Base-by-base conservation (phyloP, 2,888 invertebrate species). In the Halictus quadricinctus region DNA sequence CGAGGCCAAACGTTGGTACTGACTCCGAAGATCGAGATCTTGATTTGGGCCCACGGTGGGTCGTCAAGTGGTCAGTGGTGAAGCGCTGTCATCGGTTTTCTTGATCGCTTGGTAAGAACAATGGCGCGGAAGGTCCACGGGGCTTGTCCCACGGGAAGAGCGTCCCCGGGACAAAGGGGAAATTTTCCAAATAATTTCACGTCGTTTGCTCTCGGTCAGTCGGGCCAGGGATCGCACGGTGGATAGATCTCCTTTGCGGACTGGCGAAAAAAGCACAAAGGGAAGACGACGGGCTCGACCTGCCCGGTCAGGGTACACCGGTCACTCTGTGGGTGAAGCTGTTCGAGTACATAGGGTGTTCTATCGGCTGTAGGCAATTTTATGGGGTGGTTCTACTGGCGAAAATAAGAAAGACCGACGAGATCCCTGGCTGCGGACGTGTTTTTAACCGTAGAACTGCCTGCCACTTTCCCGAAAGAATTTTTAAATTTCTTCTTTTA, bases 181-280 rank as follows among this genome's bases (percentile, higher is more conserved):
- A 83, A 90, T 92, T 92, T 93, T 92, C 92, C 92, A 88, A 92
- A 93, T 93, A 93, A 94, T 94, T 93, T 92, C 91, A 91, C 93
- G 83, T 87, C 80, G 76, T 83, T 83, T 46, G 70, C 64, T 80
- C 73, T 76, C 76, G 76, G 83, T 83, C 85, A 69, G 36, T 78
- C 72, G 78, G 78, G 46, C 85, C 41, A 43, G 43, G 70, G 79
- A 36, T 10, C 36, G 29, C 13, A 2, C 25, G 50, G 60, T 8
- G 46, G 41, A 41, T 4, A 41, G 43, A 75, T 83, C 75, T 82
- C 72, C 77, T 77, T 73, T 50, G 46, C 70, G 78, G 58, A 73
- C 36, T 43, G 70, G 36, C 64, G 75, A 72, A 76, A 58, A 50
- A 21, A 72, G 72, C 18, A 72, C 48, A 48, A 43, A 41, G 64